A percentile compares a stretch with the other conserved stretches of the same genome.
These are phyloP conservation scores for Cheilosia variabilis DNA, from an alignment of 2,888 invertebrate species.

Conservation along the genomic window DNA sequence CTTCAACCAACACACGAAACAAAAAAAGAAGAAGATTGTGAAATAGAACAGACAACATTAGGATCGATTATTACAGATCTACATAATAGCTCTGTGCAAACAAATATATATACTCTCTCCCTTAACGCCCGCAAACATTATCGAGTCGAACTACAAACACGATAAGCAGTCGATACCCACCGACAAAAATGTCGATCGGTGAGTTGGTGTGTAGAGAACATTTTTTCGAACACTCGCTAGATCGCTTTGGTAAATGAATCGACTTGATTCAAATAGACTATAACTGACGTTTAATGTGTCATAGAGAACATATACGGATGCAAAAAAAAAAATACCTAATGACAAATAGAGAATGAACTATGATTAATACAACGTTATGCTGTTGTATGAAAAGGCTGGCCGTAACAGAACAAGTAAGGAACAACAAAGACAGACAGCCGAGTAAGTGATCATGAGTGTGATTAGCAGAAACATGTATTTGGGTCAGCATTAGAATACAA, in stretches of 20 bases:
- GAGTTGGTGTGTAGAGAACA: not conserved
- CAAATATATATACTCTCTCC: no score
- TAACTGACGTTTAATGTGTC: conserved; percentile 54
- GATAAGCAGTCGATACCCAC: conserved; percentile 28
- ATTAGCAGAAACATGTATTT: conserved; percentile 64
- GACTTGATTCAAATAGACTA: conserved; percentile 44
- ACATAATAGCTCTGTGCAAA: conserved; percentile 5
- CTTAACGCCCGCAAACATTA: conserved; percentile 34
- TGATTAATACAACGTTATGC: conserved; percentile 53
- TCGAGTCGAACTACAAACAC: conserved; percentile 8
- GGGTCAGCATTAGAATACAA: conserved; percentile 61
- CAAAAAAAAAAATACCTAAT: conserved; percentile 7
- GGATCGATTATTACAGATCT: not conserved
- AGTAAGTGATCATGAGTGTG: conserved; percentile 48
- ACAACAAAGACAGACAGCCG: conserved; percentile 19
- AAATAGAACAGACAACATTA: conserved; percentile 2
- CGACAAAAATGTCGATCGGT: conserved; percentile 42
- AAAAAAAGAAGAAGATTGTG: not conserved
- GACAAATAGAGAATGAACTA: conserved; percentile 27
- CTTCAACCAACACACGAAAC: not conserved
- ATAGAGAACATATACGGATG: conserved; percentile 11
- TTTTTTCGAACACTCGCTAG: not conserved
- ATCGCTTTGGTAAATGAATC: conserved; percentile 49
- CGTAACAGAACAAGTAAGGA: conserved; percentile 13
- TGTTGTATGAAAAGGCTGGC: conserved; percentile 16